Conservation (phyloP, 2,888 invertebrate genomes). For the Anthophora plumipes region DNA sequence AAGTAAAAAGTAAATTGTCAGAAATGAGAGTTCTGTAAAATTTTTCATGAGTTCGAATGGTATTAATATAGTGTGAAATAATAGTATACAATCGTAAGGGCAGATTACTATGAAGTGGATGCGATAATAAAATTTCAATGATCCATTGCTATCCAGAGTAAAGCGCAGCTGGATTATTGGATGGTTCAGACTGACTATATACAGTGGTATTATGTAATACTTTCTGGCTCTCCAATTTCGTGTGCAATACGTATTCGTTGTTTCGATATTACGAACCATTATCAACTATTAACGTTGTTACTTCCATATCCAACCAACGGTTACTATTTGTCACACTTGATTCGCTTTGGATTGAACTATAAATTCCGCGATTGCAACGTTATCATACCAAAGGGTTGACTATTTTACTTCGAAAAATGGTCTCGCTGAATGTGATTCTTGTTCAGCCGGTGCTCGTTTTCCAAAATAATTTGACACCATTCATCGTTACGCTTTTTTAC, state of each 20-base stretch:
- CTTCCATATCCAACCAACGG: background rate
- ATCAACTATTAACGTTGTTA: constrained; percentile 12
- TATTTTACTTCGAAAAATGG: background rate
- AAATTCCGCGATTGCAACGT: background rate
- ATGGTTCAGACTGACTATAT: constrained; percentile 15
- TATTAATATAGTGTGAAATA: background rate
- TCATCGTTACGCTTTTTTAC: background rate
- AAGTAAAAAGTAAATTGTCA: too few relatives aligned
- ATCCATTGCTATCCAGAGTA: background rate
- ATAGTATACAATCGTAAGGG: background rate
- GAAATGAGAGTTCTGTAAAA: too few relatives aligned
- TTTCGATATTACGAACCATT: constrained; percentile 29
- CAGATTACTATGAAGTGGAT: constrained; percentile 11
- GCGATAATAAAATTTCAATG: constrained; percentile 39
- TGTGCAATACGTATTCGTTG: constrained; percentile 13
- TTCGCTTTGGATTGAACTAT: background rate
- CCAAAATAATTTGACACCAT: background rate
- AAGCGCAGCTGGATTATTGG: constrained; percentile 27
- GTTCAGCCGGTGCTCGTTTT: background rate
- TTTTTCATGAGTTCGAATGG: too few relatives aligned
- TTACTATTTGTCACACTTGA: background rate
- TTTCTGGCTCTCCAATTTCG: constrained; percentile 9
- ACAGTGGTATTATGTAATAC: constrained; percentile 20
- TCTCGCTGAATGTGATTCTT: background rate
- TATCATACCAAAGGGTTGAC: background rate